These are phyloP conservation scores for Xiphophorus couchianus DNA, from an alignment of 2,113 vertebrate genomes.

Conservation along the genomic window DNA sequence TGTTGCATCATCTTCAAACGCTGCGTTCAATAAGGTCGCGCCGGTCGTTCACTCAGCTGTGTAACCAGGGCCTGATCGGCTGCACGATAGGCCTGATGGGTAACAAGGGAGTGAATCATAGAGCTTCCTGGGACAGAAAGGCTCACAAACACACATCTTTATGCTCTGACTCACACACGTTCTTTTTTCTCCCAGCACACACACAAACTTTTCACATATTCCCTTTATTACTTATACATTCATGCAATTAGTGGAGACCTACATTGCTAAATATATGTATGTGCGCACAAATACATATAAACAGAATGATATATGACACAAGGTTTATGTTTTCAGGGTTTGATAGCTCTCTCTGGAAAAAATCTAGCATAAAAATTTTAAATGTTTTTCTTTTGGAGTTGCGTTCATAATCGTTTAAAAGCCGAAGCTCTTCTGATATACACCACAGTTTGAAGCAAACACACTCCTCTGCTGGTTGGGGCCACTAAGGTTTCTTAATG, in stretches of 20 bases:
- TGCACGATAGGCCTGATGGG: slow-evolving; percentile 47
- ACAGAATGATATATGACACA: neutral
- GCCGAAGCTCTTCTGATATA: neutral
- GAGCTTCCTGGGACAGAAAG: slow-evolving; percentile 28
- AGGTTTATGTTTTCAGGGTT: slow-evolving; percentile 18
- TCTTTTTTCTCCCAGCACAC: slow-evolving; percentile 8
- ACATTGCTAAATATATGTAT: slow-evolving; percentile 7
- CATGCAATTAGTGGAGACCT: slow-evolving; percentile 6
- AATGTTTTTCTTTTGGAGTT: neutral
- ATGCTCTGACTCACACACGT: slow-evolving; percentile 28
- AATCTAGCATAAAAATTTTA: slow-evolving; percentile 1
- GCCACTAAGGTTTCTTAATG: neutral
- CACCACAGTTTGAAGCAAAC: slow-evolving; percentile 19
- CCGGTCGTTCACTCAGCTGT: slow-evolving; percentile 22
- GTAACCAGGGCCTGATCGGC: slow-evolving; percentile 30
- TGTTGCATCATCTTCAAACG: slow-evolving; percentile 60
- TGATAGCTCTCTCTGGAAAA: slow-evolving; percentile 4
- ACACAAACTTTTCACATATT: neutral
- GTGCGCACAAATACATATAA: neutral
- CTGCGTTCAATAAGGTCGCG: slow-evolving; percentile 19
- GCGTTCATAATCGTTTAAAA: neutral
- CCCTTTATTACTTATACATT: slow-evolving; percentile 3
- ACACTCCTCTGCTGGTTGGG: neutral
- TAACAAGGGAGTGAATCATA: slow-evolving; percentile 43
- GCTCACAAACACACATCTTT: slow-evolving; percentile 14